Conservation (phyloP, 2,113 vertebrate genomes). For the Anoplopoma fimbria region DNA sequence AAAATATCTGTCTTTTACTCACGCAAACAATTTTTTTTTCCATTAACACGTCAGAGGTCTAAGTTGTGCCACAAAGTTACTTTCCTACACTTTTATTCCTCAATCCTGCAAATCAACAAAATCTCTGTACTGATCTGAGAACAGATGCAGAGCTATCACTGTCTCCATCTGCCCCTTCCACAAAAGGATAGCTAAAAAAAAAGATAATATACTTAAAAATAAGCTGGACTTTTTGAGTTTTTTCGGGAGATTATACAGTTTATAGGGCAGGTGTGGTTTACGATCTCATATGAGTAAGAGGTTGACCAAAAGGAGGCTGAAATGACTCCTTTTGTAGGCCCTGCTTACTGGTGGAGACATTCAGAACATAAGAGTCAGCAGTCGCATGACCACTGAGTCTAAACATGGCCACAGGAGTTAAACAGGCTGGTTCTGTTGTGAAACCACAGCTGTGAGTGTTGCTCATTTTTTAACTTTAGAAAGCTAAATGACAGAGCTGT, state of each 20-base stretch:
- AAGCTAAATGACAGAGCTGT: background rate
- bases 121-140: background rate
- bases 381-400: constrained; percentile 26
- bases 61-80: background rate
- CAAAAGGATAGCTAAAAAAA: background rate
- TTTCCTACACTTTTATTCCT: background rate
- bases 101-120: background rate
- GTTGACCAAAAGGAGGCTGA: background rate
- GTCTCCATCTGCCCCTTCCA: background rate
- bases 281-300: background rate
- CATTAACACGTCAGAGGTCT: background rate
- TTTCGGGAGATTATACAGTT: background rate
- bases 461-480: constrained; percentile 21
- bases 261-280: background rate
- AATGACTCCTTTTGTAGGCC: background rate
- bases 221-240: background rate
- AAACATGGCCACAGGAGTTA: constrained; percentile 25
- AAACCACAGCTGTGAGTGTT: constrained; percentile 9
- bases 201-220: background rate
- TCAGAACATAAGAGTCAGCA: constrained; percentile 53
- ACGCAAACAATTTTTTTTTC: no score
- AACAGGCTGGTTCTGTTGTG: constrained; percentile 12
- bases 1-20: background rate
- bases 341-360: constrained; percentile 13
- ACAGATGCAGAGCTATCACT: background rate